Conservation (phyloP, 2,797 vertebrate genomes). For the Linurgus olivaceus region DNA sequence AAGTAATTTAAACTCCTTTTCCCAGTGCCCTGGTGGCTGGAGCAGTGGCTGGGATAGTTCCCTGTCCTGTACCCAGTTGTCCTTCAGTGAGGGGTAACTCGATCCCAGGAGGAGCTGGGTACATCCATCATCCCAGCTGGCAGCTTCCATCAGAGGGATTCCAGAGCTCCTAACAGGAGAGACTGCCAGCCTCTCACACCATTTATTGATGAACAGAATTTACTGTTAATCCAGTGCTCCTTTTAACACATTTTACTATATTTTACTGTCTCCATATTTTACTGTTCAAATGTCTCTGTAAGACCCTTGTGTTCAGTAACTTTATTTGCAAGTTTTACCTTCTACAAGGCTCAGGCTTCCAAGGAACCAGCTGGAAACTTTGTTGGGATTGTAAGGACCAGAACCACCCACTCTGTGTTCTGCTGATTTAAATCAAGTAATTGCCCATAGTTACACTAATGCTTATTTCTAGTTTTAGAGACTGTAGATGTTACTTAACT, state of each 20-base stretch:
- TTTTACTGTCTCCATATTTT: background rate
- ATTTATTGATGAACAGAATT: too few species aligned
- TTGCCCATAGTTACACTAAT: background rate
- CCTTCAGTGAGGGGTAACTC: background rate
- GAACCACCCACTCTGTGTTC: background rate
- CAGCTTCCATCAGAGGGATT: background rate
- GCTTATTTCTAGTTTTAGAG: background rate
- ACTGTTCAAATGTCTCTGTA: background rate
- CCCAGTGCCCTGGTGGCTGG: background rate
- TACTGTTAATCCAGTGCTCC: background rate
- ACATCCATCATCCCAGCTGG: background rate
- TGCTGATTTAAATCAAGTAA: background rate
- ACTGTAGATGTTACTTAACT: background rate
- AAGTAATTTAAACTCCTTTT: background rate
- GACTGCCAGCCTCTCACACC: background rate
- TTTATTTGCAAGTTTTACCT: background rate
- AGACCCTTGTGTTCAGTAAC: background rate
- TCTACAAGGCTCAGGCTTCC: background rate
- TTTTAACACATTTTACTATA: background rate
- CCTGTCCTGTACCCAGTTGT: background rate
- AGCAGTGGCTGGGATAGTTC: background rate
- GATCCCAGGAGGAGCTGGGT: rapidly evolving
- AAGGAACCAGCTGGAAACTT: background rate
- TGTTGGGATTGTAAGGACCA: background rate
- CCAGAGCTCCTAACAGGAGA: background rate